These are phyloP conservation scores for Stichodactyla helianthus DNA, from an alignment of 64 coral and sea anemone species.

Conservation along the genomic window DNA sequence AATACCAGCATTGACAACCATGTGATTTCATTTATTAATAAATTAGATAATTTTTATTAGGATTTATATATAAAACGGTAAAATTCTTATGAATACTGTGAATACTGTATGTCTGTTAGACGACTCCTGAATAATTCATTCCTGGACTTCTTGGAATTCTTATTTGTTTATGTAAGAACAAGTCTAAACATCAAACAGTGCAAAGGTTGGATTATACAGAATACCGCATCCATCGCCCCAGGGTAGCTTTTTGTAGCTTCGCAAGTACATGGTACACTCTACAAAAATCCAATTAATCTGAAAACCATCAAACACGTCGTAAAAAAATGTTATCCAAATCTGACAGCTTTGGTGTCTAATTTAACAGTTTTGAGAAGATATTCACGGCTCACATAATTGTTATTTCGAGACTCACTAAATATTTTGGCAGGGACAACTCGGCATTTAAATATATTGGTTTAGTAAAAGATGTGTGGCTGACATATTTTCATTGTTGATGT, in stretches of 20 bases:
- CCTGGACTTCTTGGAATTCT: not conserved
- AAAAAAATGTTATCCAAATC: not conserved
- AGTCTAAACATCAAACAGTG: not conserved
- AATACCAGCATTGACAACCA: not conserved
- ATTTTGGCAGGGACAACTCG: not conserved
- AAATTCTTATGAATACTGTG: not conserved
- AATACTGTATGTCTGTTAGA: not conserved
- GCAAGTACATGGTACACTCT: not conserved
- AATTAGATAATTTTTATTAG: not conserved
- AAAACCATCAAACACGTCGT: not conserved
- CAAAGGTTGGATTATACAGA: not conserved
- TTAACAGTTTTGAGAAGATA: not conserved
- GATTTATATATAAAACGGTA: not conserved
- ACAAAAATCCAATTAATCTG: not conserved
- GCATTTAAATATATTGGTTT: not conserved
- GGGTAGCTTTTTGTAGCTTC: not conserved
- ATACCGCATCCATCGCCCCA: not conserved
- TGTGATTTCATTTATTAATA: slow-evolving; percentile 11
- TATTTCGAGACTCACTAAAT: not conserved
- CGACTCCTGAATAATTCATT: not conserved
- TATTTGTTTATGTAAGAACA: not conserved
- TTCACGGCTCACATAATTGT: not conserved
- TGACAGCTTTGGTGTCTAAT: not conserved
- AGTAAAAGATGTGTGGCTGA: not conserved
- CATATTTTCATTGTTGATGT: not conserved